Evolutionary conservation across 2,113 vertebrate species (phyloP), one percentile per base, ranked within the genome.

Genomic region (Hippocampus barbouri): DNA sequence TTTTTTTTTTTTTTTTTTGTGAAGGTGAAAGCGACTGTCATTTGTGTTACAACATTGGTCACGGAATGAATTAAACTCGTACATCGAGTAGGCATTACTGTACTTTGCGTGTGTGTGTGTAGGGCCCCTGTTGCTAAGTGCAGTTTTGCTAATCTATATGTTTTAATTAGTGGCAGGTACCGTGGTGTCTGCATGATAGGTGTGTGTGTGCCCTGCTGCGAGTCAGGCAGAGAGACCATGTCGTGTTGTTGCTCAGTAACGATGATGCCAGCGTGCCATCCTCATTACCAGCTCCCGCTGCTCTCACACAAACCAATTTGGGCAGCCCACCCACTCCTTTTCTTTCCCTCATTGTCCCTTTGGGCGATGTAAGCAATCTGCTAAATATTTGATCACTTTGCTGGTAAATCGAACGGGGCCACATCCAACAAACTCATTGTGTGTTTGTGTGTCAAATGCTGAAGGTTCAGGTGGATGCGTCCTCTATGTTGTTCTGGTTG

Each of bases 361-460:
- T 83, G 49, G 75, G 82, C 87, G 69, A 87, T 89, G 87, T 87
- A 86, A 88, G 89, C 87, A 89, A 87, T 88, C 86, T 85, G 80
- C 87, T 88, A 90, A 87, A 89, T 91, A 87, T 90, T 90, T 88
- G 76, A 88, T 86, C 74, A 80, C 84, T 85, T 85, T 74, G 76
- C 88, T 80, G 86, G 82, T 88, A 85, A 89, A 91, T 87, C 66
- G 85, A 90, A 79, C 79, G 40, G 68, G 80, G 47, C 83, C 77
- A 78, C 83, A 78, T 80, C 74, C 73, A 75, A 84, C 27, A 78
- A 75, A 69, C 45, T 73, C 66, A 67, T 72, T 77, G 69, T 69
- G 59, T 80, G 75, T 65, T 59, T 66, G 69, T 76, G 79, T 82
- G 70, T 77, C 69, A 68, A 3, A 27, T 64, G 8, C 27, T 43